Evolutionary conservation across 1,140 invertebrate species (phyloP).

Genomic region (Nebria ingens): DNA sequence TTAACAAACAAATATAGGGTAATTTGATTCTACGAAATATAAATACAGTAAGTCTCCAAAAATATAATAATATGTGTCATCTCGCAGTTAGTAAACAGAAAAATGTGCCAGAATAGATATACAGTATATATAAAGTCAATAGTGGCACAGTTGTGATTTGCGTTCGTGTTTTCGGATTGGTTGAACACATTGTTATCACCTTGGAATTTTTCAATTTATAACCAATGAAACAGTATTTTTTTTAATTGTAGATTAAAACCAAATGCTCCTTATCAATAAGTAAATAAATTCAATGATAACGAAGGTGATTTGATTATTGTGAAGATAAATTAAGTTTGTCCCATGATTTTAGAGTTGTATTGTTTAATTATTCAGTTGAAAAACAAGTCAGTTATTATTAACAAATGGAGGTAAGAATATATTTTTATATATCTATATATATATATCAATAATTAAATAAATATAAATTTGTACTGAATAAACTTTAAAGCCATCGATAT

Average conservation of each 20-base stretch:
- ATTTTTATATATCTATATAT: no score
- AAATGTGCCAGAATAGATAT: neutral
- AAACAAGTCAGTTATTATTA: no score
- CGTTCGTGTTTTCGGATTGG: neutral
- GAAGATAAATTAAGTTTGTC: neutral
- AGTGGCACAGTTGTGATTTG: neutral
- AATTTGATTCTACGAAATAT: no score
- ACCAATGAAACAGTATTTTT: neutral
- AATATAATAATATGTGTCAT: no score
- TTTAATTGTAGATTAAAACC: neutral
- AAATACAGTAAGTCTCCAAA: no score
- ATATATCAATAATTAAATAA: no score
- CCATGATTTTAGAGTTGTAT: no score
- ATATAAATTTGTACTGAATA: no score
- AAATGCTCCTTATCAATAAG: neutral
- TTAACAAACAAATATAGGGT: no score
- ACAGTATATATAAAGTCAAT: neutral
- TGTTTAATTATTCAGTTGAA: no score
- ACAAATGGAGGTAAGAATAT: no score
- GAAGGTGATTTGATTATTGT: neutral
- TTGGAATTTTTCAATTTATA: neutral
- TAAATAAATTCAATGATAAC: constrained; percentile 5
- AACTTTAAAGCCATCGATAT: no score
- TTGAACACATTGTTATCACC: neutral
- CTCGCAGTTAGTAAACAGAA: neutral